Percentiles rank a stretch among this genome's conserved stretches.
phyloP scores from a whole-genome alignment of 2,113 vertebrate genomes.

The Aegithalos caudatus region DNA sequence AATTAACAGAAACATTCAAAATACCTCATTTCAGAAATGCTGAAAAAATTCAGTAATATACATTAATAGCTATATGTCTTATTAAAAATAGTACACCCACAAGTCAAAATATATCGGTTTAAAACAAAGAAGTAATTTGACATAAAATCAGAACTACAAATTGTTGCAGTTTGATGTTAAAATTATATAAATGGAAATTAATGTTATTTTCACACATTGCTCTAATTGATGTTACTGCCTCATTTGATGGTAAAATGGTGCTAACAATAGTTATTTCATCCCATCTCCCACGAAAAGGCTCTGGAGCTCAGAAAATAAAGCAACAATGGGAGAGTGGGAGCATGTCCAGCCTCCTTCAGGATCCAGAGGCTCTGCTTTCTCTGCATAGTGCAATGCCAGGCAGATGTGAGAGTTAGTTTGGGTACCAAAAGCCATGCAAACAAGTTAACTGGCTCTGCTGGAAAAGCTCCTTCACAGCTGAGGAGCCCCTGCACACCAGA shows the following conservation, averaged over 20 bases:
- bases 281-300: neutral
- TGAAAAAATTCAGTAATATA: neutral
- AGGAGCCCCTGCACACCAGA: neutral
- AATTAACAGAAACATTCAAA: neutral
- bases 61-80: neutral
- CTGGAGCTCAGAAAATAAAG: neutral
- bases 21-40: neutral
- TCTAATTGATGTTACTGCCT: neutral
- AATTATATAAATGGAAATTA: neutral
- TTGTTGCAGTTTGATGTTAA: neutral
- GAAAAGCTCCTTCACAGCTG: neutral
- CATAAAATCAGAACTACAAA: neutral
- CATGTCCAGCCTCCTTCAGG: neutral
- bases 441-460: neutral
- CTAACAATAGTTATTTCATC: neutral
- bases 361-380: neutral
- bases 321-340: neutral
- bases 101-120: neutral
- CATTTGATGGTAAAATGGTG: neutral
- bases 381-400: neutral
- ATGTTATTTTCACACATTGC: neutral
- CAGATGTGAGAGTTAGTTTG: neutral
- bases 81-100: neutral
- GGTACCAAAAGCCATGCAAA: neutral
- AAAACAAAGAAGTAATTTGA: neutral